Conservation (phyloP, 2,888 invertebrate species). For the Pecten maximus region DNA sequence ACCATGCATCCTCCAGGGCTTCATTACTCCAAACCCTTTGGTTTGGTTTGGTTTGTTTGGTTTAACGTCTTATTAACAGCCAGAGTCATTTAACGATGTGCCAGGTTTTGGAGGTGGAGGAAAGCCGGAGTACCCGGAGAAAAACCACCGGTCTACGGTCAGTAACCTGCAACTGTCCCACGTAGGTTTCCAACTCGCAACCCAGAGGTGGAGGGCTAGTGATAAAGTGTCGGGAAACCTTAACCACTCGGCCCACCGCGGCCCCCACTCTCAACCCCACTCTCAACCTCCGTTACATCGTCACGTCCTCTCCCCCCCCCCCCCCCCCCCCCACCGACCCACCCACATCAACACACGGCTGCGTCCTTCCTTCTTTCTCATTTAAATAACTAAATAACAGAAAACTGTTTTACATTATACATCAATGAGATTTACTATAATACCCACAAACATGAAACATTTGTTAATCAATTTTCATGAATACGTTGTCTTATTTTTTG, state of each 20-base stretch:
- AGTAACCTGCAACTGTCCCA: background rate
- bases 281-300: too few relatives aligned
- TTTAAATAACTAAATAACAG: too few relatives aligned
- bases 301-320: too few relatives aligned
- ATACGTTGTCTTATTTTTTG: background rate
- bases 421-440: background rate
- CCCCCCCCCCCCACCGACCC: too few relatives aligned
- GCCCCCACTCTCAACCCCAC: too few relatives aligned
- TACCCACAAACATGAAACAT: background rate
- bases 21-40: too few relatives aligned
- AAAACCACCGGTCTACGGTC: background rate
- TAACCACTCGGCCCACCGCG: background rate
- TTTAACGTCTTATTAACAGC: background rate
- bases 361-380: too few relatives aligned
- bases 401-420: background rate
- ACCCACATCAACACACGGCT: too few relatives aligned
- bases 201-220: background rate
- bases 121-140: background rate
- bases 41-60: too few relatives aligned
- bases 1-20: too few relatives aligned
- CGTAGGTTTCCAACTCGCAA: background rate
- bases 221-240: background rate
- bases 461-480: constrained; percentile 9
- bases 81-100: background rate
- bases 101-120: background rate